Percentiles rank a stretch among this genome's conserved stretches.
phyloP scores from a whole-genome alignment of 2,113 vertebrate species.

The Pedionomus torquatus region DNA sequence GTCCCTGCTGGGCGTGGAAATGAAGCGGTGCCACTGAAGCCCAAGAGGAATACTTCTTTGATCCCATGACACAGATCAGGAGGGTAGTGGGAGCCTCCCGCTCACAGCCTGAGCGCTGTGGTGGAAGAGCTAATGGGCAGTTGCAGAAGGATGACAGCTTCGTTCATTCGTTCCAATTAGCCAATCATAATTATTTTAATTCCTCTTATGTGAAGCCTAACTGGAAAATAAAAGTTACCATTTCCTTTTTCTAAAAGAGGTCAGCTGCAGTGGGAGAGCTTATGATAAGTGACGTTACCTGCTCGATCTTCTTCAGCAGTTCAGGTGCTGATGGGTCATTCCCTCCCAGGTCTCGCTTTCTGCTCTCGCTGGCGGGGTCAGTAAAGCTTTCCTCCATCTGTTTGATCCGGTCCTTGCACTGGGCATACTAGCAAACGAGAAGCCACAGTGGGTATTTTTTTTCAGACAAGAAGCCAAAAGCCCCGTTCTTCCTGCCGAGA shows the following conservation, averaged over 20 bases:
- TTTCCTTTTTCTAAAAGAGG: neutral
- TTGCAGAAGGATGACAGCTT: neutral
- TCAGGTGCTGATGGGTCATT: constrained; percentile 80
- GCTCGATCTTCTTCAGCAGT: constrained; percentile 83
- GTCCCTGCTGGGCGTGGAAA: neutral
- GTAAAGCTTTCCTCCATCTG: constrained; percentile 71
- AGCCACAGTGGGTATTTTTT: neutral
- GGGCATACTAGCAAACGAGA: constrained; percentile 80
- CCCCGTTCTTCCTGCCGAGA: rapidly evolving
- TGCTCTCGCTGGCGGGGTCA: constrained; percentile 51
- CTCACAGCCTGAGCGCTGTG: rapidly evolving
- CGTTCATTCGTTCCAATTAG: rapidly evolving
- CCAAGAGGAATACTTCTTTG: neutral
- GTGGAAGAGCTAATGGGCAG: neutral
- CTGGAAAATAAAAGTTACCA: neutral
- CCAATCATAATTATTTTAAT: neutral
- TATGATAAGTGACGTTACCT: constrained; percentile 69
- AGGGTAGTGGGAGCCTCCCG: neutral
- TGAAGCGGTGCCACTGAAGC: neutral
- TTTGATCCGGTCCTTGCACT: constrained; percentile 81
- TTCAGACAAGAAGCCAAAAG: neutral
- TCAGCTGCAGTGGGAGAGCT: rapidly evolving
- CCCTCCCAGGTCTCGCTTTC: constrained; percentile 76
- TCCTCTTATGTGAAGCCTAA: neutral
- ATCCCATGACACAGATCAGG: neutral